These are phyloP conservation scores for Synergus umbraculus DNA, from an alignment of 2,888 invertebrate genomes.

Conservation along the genomic window DNA sequence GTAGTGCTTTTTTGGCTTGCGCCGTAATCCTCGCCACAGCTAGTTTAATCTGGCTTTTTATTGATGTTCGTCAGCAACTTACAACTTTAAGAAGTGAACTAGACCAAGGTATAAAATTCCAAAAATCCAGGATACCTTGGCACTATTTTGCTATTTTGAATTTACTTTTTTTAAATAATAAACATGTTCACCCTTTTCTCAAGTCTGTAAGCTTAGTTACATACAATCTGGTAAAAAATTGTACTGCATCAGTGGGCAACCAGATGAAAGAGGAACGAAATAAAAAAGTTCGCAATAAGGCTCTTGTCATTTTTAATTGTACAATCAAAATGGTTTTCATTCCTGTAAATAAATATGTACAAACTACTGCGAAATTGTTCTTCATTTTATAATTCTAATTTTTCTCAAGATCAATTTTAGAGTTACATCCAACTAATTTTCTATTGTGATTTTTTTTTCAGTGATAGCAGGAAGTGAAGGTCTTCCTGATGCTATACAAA, in stretches of 20 bases:
- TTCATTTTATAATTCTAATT: not conserved
- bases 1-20: constrained; percentile 81
- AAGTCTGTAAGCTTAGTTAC: not conserved
- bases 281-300: not conserved
- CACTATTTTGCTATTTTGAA: constrained; percentile 23
- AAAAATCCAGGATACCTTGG: constrained; percentile 33
- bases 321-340: not conserved
- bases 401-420: not conserved
- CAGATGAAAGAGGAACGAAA: not conserved
- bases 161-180: not conserved
- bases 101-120: constrained; percentile 80
- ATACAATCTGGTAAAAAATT: not conserved
- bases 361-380: not conserved
- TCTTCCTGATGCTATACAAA: constrained; percentile 85
- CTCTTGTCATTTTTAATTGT: not conserved
- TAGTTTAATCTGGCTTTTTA: constrained; percentile 84
- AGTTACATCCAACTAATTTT: not conserved
- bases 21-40: constrained; percentile 83
- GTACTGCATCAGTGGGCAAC: not conserved
- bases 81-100: constrained; percentile 82
- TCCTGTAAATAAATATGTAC: constrained; percentile 2
- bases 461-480: constrained; percentile 83
- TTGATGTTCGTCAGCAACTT: constrained; percentile 84
- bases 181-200: not conserved
- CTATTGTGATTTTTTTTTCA: constrained; percentile 78